Conservation (phyloP, 2,888 invertebrate genomes). For the Agelastica alni region DNA sequence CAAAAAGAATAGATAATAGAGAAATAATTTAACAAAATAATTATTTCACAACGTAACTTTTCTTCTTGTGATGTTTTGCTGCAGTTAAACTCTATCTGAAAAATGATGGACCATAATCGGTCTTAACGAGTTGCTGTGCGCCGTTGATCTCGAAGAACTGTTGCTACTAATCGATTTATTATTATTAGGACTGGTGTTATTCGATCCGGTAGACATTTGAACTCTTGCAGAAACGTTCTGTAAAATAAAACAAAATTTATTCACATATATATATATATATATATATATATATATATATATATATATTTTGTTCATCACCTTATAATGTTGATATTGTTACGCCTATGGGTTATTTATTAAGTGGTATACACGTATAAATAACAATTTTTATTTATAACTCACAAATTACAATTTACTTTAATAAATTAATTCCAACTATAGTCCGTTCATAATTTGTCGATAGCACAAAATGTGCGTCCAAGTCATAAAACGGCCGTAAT, state of each 20-base stretch:
- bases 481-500: too few species aligned
- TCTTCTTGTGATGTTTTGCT: not conserved
- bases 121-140: constrained; percentile 40
- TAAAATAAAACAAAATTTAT: not conserved
- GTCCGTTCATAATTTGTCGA: too few species aligned
- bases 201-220: not conserved
- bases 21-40: not conserved
- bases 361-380: too few species aligned
- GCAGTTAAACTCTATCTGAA: constrained; percentile 41
- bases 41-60: not conserved
- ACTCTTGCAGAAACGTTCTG: constrained; percentile 1
- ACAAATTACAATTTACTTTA: too few species aligned
- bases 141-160: constrained; percentile 36
- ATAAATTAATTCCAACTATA: too few species aligned
- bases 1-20: not conserved
- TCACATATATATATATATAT: not conserved
- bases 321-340: too few species aligned
- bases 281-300: not conserved
- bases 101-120: constrained; percentile 51
- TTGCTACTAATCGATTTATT: constrained; percentile 38
- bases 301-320: not conserved
- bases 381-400: too few species aligned
- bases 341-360: too few species aligned
- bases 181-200: constrained; percentile 30
- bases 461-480: too few species aligned